Percentiles rank a stretch among this genome's conserved stretches.
phyloP scores from a whole-genome alignment of 2,888 invertebrate species.

The Salpingus planirostris region DNA sequence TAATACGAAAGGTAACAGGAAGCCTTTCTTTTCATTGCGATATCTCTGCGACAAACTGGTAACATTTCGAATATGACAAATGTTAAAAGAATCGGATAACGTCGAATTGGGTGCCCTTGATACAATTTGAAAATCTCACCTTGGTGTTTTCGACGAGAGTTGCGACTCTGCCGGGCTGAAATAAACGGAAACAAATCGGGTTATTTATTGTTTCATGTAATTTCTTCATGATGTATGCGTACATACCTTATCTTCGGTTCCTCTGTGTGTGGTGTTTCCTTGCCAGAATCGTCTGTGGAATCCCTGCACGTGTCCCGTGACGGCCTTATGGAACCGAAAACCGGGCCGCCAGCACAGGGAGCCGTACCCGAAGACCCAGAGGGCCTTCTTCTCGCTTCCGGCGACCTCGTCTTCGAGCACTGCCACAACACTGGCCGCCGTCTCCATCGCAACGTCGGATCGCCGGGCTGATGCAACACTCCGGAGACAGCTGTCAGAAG shows the following conservation, averaged over 20 bases:
- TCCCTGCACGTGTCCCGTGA: conserved; percentile 75
- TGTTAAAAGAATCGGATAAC: too few relatives aligned
- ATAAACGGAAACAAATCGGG: conserved; percentile 37
- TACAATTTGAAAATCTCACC: too few relatives aligned
- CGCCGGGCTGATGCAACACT: conserved; percentile 11
- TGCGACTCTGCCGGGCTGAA: conserved; percentile 86
- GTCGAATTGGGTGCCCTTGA: too few relatives aligned
- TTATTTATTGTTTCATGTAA: too few relatives aligned
- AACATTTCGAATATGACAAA: too few relatives aligned
- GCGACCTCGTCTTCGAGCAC: conserved; percentile 30
- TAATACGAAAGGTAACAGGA: too few relatives aligned
- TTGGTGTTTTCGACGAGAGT: conserved; percentile 73
- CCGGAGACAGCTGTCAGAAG: too few relatives aligned
- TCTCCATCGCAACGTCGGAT: conserved; percentile 3
- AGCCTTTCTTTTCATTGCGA: too few relatives aligned
- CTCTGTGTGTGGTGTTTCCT: conserved; percentile 74
- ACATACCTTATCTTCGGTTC: conserved; percentile 53
- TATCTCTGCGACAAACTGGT: too few relatives aligned
- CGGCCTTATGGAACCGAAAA: conserved; percentile 70
- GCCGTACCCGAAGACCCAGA: conserved; percentile 95
- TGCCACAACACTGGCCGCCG: conserved; percentile 12
- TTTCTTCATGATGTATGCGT: background rate
- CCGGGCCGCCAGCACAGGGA: conserved; percentile 94
- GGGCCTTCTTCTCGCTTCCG: conserved; percentile 40
- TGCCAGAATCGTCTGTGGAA: conserved; percentile 89